Percentiles rank a stretch among this genome's conserved stretches.
phyloP scores from a whole-genome alignment of 2,888 invertebrate genomes.

The Tachystola acroxantha region DNA sequence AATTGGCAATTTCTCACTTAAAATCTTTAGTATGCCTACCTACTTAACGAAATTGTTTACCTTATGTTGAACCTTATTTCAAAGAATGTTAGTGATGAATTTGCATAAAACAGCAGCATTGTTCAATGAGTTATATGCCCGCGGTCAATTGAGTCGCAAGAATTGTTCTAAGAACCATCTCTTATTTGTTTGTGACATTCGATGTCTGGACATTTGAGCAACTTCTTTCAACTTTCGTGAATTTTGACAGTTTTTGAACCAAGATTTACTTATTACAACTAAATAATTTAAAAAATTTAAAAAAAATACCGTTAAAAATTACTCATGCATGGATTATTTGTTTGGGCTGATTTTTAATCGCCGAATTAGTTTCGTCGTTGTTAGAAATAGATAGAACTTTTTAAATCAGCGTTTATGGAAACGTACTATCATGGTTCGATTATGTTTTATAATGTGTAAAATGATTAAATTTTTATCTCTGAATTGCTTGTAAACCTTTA shows the following conservation, averaged over 20 bases:
- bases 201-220: constrained; percentile 50
- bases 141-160: constrained; percentile 47
- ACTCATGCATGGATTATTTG: too few relatives aligned
- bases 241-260: too few relatives aligned
- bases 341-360: too few relatives aligned
- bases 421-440: too few relatives aligned
- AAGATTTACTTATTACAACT: too few relatives aligned
- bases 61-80: constrained; percentile 33
- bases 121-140: constrained; percentile 25
- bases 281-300: too few relatives aligned
- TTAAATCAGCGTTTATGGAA: too few relatives aligned
- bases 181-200: constrained; percentile 43
- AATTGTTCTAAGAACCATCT: constrained; percentile 55
- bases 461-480: constrained; percentile 5
- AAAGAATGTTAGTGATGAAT: constrained; percentile 28
- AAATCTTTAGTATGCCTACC: constrained; percentile 30
- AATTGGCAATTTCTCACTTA: constrained; percentile 61
- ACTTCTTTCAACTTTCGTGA: too few relatives aligned
- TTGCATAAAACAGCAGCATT: constrained; percentile 28
- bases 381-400: too few relatives aligned
- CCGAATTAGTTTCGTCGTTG: too few relatives aligned
- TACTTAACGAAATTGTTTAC: constrained; percentile 5
- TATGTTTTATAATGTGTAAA: too few relatives aligned
- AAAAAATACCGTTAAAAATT: too few relatives aligned
- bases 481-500: constrained; percentile 4